These are phyloP conservation scores for Rapana venosa DNA, from an alignment of 2,888 invertebrate species.

Conservation along the genomic window DNA sequence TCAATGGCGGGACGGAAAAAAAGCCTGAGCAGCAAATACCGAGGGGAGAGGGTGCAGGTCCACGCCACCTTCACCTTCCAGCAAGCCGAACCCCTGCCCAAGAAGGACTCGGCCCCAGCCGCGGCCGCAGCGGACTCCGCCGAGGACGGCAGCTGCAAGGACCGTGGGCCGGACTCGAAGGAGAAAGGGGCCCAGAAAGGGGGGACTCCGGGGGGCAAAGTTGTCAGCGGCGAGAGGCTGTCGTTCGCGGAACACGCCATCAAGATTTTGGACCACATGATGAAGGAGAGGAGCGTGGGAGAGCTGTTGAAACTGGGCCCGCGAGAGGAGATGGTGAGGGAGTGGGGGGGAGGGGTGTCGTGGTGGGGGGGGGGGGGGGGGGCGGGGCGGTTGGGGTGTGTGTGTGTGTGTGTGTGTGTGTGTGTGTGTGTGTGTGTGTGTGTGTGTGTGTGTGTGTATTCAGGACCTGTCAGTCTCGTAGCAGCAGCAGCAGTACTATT, in stretches of 20 bases:
- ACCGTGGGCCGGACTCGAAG: neutral
- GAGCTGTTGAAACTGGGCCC: slow-evolving; percentile 30
- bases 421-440: neutral
- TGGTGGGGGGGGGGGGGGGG: neutral
- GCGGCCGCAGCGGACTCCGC: neutral
- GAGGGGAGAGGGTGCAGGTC: neutral
- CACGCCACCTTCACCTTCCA: slow-evolving; percentile 35
- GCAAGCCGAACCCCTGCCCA: neutral
- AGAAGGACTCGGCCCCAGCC: neutral
- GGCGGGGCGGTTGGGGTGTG: neutral
- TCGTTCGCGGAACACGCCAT: slow-evolving; percentile 33
- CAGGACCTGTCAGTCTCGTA: no score
- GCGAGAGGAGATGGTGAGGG: slow-evolving; percentile 41
- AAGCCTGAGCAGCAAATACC: neutral
- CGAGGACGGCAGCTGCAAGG: neutral
- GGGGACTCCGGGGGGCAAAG: neutral
- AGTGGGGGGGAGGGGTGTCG: no score
- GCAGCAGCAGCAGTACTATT: no score
- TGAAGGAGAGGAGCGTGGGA: slow-evolving; percentile 30
- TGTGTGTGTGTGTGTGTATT: neutral
- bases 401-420: neutral
- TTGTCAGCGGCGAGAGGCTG: neutral
- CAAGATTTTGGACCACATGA: slow-evolving; percentile 35
- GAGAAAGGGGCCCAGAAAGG: neutral
- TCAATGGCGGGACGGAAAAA: neutral